Conservation (phyloP, 2,113 vertebrate species). For the Etia nguti region DNA sequence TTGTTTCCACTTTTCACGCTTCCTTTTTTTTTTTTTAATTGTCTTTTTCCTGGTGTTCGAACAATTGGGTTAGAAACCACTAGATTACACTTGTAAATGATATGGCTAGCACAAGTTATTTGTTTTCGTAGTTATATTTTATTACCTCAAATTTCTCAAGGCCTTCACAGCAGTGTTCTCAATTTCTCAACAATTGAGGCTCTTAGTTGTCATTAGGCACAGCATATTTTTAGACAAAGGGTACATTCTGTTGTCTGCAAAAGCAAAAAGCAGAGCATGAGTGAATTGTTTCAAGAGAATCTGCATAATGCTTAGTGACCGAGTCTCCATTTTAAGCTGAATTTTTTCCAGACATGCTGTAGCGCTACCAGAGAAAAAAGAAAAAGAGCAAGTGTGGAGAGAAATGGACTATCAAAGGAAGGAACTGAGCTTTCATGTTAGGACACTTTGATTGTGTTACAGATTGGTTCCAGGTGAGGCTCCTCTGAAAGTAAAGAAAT, state of each 20-base stretch:
- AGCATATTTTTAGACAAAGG: conserved; percentile 37
- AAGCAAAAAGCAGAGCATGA: conserved; percentile 34
- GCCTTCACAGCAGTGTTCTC: not conserved
- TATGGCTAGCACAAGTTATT: not conserved
- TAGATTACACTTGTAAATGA: conserved; percentile 17
- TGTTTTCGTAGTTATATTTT: not conserved
- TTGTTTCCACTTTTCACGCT: not conserved
- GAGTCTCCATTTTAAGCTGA: conserved; percentile 45
- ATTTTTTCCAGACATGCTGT: conserved; percentile 53
- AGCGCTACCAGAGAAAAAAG: conserved; percentile 27
- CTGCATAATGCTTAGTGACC: conserved; percentile 59
- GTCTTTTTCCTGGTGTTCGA: not conserved
- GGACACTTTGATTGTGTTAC: conserved; percentile 72
- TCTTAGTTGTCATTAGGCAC: conserved; percentile 11
- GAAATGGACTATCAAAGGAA: conserved; percentile 69
- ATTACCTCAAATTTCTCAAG: conserved; percentile 6
- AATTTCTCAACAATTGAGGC: conserved; percentile 13
- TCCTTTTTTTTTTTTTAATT: not conserved
- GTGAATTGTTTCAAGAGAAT: conserved; percentile 51
- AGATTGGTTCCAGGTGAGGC: conserved; percentile 80
- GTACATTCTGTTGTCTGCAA: conserved; percentile 35
- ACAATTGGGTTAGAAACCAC: not conserved
- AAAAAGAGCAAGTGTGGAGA: conserved; percentile 46
- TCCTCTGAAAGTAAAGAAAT: conserved; percentile 21
- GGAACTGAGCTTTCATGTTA: conserved; percentile 71